Evolutionary conservation across 1,140 invertebrate genomes (phyloP).

Genomic region (Dendroctonus ponderosae): DNA sequence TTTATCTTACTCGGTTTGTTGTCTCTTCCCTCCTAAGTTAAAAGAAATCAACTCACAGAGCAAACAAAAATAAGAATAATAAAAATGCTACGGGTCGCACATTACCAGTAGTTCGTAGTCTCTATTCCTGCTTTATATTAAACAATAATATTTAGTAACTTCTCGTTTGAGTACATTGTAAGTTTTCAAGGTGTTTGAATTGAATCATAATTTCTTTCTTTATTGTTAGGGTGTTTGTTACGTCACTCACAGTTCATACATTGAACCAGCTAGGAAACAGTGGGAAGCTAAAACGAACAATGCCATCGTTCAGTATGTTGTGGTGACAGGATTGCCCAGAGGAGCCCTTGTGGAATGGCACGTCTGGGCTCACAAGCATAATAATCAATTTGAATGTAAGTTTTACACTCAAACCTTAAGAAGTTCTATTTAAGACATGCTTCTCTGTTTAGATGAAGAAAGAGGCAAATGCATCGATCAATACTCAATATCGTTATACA

Average conservation of each 20-base stretch:
- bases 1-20: no score
- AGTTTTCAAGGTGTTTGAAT: neutral
- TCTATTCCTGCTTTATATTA: no score
- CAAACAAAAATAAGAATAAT: no score
- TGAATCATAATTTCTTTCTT: neutral
- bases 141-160: no score
- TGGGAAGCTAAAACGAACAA: conserved; percentile 84
- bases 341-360: conserved; percentile 88
- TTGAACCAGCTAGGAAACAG: conserved; percentile 70
- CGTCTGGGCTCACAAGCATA: conserved; percentile 83
- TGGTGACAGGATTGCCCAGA: conserved; percentile 75
- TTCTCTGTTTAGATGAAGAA: conserved; percentile 73
- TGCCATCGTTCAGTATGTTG: conserved; percentile 82
- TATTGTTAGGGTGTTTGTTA: conserved; percentile 72
- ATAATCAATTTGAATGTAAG: conserved; percentile 83
- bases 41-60: no score
- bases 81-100: no score
- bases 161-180: neutral
- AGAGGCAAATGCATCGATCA: conserved; percentile 79
- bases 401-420: conserved; percentile 30
- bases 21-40: no score
- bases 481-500: conserved; percentile 75
- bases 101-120: no score
- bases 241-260: conserved; percentile 67
- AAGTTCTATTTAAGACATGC: neutral